A percentile compares a stretch with the other conserved stretches of the same genome.
phyloP scores from a whole-genome alignment of 2,113 vertebrate genomes.

The Phrynosoma platyrhinos region DNA sequence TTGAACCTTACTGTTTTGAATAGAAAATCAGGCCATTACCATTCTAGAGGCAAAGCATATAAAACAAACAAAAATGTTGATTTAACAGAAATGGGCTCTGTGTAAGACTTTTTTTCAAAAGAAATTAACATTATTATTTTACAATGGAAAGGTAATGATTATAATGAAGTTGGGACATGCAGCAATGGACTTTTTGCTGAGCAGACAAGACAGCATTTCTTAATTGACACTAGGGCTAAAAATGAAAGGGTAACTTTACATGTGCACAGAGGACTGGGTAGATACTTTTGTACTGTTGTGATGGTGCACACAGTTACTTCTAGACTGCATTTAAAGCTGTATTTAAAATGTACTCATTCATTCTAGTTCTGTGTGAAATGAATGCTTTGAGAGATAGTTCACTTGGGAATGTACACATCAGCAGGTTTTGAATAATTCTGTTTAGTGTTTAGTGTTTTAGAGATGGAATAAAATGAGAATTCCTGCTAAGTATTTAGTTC shows the following conservation, averaged over 20 bases:
- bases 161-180: not conserved
- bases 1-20: constrained; percentile 31
- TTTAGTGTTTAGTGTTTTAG: too few relatives aligned
- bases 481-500: not conserved
- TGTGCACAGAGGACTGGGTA: not conserved
- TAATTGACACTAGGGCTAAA: not conserved
- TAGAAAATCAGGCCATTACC: constrained; percentile 24
- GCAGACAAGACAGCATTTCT: not conserved
- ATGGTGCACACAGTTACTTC: not conserved
- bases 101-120: not conserved
- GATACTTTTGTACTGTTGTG: not conserved
- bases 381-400: not conserved
- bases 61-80: not conserved
- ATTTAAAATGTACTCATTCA: not conserved
- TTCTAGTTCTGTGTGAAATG: not conserved
- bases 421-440: not conserved
- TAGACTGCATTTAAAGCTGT: not conserved
- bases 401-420: not conserved
- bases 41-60: not conserved
- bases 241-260: not conserved
- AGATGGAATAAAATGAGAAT: not conserved
- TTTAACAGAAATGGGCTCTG: constrained; percentile 6
- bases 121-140: constrained; percentile 14
- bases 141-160: not conserved
- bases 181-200: not conserved